Evolutionary conservation across 2,888 invertebrate genomes (phyloP).

Genomic region (Aelia acuminata): DNA sequence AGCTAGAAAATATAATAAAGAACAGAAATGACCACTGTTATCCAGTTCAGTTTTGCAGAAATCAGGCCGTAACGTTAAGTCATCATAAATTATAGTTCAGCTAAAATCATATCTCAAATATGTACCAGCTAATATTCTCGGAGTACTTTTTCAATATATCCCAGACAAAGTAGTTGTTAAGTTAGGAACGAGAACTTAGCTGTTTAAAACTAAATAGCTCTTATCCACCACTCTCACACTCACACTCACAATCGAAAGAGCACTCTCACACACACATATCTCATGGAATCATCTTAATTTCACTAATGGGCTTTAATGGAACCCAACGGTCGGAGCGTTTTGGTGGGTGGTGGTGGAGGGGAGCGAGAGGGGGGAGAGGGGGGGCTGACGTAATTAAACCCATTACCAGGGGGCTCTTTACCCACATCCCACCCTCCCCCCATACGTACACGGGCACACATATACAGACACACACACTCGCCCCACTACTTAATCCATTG

Average conservation of each 20-base stretch:
- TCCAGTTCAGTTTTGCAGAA: too few species aligned
- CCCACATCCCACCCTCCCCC: not conserved
- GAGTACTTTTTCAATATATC: not conserved
- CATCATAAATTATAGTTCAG: too few species aligned
- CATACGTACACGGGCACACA: not conserved
- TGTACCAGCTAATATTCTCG: not conserved
- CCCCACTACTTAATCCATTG: conserved; percentile 30
- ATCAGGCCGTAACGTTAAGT: too few species aligned
- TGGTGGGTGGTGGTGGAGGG: conserved; percentile 56
- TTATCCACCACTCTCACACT: conserved; percentile 50
- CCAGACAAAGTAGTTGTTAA: not conserved
- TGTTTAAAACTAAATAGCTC: conserved; percentile 47
- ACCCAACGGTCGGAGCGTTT: conserved; percentile 62
- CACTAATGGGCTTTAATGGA: conserved; percentile 66
- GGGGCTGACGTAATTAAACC: conserved; percentile 56
- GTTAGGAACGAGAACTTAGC: not conserved
- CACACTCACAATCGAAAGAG: conserved; percentile 45
- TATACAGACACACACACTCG: conserved; percentile 16
- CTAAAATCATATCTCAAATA: too few species aligned
- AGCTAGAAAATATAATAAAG: too few species aligned
- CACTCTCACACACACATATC: conserved; percentile 59
- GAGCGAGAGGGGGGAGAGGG: not conserved
- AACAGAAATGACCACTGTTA: too few species aligned
- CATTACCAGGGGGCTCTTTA: conserved; percentile 51
- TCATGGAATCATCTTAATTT: conserved; percentile 65